phyloP scores from a whole-genome alignment of 2,113 vertebrate genomes.

The Falcunculus frontatus region DNA sequence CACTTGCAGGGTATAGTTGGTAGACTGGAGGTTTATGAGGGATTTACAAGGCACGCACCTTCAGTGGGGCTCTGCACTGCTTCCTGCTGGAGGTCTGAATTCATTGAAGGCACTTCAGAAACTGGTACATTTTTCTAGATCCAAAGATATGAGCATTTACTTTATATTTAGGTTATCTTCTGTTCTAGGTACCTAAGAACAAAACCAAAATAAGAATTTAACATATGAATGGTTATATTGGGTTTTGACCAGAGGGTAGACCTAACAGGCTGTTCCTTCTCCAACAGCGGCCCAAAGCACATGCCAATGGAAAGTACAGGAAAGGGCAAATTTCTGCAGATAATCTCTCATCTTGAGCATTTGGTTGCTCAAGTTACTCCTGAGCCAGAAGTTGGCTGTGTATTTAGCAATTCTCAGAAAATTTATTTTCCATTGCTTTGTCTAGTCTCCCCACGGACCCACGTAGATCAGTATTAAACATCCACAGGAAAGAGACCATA shows the following conservation, averaged over 20 bases:
- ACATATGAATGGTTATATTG: rapidly evolving
- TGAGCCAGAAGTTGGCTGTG: rapidly evolving
- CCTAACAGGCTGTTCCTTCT: background rate
- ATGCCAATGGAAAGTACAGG: background rate
- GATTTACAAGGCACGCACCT: background rate
- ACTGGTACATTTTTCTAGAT: background rate
- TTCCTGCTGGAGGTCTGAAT: background rate
- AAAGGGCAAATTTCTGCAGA: background rate
- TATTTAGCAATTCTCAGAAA: background rate
- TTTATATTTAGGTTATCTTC: background rate
- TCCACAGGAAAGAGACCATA: background rate
- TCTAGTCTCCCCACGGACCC: background rate
- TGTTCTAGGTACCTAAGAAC: background rate
- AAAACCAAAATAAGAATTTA: background rate
- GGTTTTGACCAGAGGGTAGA: background rate
- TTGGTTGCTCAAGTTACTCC: background rate
- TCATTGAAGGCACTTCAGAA: background rate
- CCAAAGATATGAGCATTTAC: background rate
- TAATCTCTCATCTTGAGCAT: background rate
- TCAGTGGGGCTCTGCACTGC: background rate
- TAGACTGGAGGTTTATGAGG: background rate
- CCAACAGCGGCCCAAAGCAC: background rate
- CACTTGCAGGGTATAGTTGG: background rate
- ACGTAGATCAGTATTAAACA: background rate
- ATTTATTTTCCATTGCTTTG: background rate